Percentiles rank a stretch among this genome's conserved stretches.
These are phyloP conservation scores for Hiodon alosoides DNA, from an alignment of 2,113 vertebrate species.

Conservation along the genomic window DNA sequence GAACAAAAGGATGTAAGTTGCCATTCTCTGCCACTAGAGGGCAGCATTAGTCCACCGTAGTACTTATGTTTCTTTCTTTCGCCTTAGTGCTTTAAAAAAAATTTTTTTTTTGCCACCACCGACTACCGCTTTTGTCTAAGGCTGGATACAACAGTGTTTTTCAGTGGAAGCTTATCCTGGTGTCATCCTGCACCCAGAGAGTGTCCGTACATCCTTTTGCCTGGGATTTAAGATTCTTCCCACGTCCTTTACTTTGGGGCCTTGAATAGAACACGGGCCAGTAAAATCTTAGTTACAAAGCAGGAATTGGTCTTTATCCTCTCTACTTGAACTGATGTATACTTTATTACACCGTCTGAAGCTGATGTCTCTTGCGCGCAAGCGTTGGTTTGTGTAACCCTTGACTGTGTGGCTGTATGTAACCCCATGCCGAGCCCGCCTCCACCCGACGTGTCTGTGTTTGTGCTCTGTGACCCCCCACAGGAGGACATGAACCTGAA, in stretches of 20 bases:
- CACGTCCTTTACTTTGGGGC: too few species aligned
- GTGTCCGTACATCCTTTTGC: not conserved
- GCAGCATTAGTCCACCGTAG: slow-evolving; percentile 54
- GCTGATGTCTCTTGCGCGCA: not conserved
- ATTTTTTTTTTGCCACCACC: too few species aligned
- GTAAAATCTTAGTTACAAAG: too few species aligned
- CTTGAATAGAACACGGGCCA: too few species aligned
- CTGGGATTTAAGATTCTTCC: not conserved
- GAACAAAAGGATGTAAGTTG: slow-evolving; percentile 5
- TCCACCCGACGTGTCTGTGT: not conserved
- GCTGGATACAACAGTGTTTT: too few species aligned
- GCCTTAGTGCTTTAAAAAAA: too few species aligned
- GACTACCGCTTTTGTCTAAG: too few species aligned
- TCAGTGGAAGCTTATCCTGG: slow-evolving; percentile 12
- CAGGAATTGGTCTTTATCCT: not conserved
- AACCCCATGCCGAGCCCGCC: not conserved
- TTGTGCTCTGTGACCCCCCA: slow-evolving; percentile 1
- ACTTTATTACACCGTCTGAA: not conserved
- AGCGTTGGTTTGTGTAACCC: not conserved
- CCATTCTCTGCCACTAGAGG: slow-evolving; percentile 51
- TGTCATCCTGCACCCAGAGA: not conserved
- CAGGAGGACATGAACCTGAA: slow-evolving; percentile 99
- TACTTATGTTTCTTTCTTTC: too few species aligned
- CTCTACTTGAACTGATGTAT: not conserved
- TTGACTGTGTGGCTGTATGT: not conserved